Evolutionary conservation across 1,140 invertebrate species (phyloP).

Genomic region (Ooceraea biroi): DNA sequence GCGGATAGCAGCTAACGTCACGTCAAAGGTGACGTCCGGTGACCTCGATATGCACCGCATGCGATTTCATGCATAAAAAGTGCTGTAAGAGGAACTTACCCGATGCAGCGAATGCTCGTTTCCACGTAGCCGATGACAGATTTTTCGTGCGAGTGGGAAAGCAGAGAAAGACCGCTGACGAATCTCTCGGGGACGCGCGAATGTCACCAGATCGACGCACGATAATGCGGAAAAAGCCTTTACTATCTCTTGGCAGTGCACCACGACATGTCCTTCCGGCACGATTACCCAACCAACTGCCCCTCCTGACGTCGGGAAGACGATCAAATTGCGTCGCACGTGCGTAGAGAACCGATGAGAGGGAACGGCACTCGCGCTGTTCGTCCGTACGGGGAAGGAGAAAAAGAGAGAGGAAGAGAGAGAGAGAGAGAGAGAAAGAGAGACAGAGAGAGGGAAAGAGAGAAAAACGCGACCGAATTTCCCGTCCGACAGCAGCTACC

Average conservation of each 20-base stretch:
- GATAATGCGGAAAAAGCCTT: not conserved
- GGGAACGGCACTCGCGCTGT: conserved; percentile 61
- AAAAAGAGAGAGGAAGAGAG: conserved; percentile 20
- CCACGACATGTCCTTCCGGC: conserved; percentile 68
- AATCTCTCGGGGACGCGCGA: not conserved
- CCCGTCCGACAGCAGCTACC: conserved; percentile 62
- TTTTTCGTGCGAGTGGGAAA: not conserved
- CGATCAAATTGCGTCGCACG: conserved; percentile 36
- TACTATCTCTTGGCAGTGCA: conserved; percentile 58
- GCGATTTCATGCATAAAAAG: not conserved
- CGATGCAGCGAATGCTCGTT: not conserved
- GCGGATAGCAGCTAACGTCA: conserved; percentile 4
- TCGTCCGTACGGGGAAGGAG: conserved; percentile 16
- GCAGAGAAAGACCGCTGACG: not conserved
- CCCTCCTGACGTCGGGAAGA: not conserved
- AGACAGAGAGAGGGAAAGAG: conserved; percentile 27
- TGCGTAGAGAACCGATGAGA: conserved; percentile 22
- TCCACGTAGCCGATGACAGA: conserved; percentile 37
- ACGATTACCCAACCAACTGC: not conserved
- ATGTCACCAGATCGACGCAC: conserved; percentile 48
- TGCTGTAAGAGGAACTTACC: conserved; percentile 35
- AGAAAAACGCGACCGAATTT: conserved; percentile 63
- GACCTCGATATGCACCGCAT: conserved; percentile 12
- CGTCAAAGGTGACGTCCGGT: conserved; percentile 48
- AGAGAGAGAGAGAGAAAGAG: conserved; percentile 55